Evolutionary conservation across 2,888 invertebrate species (phyloP).

Genomic region (Pandemis cinnamomeana): DNA sequence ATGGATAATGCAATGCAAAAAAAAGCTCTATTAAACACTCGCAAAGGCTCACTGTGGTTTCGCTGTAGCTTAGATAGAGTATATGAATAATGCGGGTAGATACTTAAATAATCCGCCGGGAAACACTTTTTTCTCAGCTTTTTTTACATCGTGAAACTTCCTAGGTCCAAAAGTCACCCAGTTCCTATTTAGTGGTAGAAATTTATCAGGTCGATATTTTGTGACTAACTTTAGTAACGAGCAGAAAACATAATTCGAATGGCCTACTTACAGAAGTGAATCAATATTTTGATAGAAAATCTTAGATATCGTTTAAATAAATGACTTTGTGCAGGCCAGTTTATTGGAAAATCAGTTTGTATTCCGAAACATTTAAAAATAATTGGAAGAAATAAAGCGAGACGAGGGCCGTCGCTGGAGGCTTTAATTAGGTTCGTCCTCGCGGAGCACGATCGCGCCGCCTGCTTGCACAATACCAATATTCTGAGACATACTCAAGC

Average conservation of each 20-base stretch:
- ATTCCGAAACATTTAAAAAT: neutral
- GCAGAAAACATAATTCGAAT: too few species aligned
- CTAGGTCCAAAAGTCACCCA: too few species aligned
- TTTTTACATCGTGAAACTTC: too few species aligned
- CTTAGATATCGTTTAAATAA: neutral
- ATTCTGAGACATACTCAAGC: slow-evolving; percentile 2
- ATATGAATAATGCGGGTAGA: too few species aligned
- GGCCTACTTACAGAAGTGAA: too few species aligned
- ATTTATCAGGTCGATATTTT: too few species aligned
- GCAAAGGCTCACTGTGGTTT: neutral
- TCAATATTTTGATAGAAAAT: neutral
- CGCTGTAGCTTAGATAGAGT: neutral
- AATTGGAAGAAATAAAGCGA: slow-evolving; percentile 1
- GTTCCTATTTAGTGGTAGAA: too few species aligned
- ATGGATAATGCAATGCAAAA: neutral
- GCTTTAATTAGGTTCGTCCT: slow-evolving; percentile 16
- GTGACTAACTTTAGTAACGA: too few species aligned
- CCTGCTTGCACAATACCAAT: slow-evolving; percentile 6
- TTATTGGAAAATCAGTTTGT: neutral
- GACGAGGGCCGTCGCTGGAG: neutral
- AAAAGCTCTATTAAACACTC: neutral
- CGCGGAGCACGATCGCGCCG: slow-evolving; percentile 3
- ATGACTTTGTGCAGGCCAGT: neutral
- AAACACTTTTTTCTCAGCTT: too few species aligned
- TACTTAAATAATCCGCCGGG: too few species aligned